Evolutionary conservation across 2,888 invertebrate genomes (phyloP).

Genomic region (Erannis defoliaria): DNA sequence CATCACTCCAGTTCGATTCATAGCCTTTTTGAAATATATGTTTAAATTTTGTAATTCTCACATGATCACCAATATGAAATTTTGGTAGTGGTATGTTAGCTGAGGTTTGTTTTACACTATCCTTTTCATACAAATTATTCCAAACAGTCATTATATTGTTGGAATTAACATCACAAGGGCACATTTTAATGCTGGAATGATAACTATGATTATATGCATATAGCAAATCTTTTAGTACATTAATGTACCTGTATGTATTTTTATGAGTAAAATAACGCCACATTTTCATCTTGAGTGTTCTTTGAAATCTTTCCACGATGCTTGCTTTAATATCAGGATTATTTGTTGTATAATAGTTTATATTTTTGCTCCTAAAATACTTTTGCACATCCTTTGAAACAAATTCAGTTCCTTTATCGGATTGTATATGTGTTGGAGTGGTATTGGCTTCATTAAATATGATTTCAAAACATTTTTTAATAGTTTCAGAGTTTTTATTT

Average conservation of each 20-base stretch:
- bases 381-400: conserved; percentile 40
- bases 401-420: conserved; percentile 46
- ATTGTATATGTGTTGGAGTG: conserved; percentile 38
- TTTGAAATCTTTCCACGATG: conserved; percentile 48
- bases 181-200: conserved; percentile 47
- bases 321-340: conserved; percentile 49
- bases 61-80: conserved; percentile 29
- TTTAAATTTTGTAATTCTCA: conserved; percentile 49
- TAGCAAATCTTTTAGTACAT: conserved; percentile 34
- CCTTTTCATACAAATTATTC: conserved; percentile 29
- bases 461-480: conserved; percentile 43
- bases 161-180: conserved; percentile 45
- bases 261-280: conserved; percentile 44
- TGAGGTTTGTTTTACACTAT: not conserved
- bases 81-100: conserved; percentile 12
- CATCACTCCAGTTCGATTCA: conserved; percentile 53
- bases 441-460: conserved; percentile 40
- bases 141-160: conserved; percentile 42
- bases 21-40: conserved; percentile 51
- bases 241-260: conserved; percentile 35
- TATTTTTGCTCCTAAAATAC: conserved; percentile 36
- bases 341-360: conserved; percentile 40
- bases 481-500: conserved; percentile 41
- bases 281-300: conserved; percentile 49
- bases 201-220: conserved; percentile 41